phyloP scores from a whole-genome alignment of 1,140 invertebrate genomes.

The Yoshiicerus persimilis region DNA sequence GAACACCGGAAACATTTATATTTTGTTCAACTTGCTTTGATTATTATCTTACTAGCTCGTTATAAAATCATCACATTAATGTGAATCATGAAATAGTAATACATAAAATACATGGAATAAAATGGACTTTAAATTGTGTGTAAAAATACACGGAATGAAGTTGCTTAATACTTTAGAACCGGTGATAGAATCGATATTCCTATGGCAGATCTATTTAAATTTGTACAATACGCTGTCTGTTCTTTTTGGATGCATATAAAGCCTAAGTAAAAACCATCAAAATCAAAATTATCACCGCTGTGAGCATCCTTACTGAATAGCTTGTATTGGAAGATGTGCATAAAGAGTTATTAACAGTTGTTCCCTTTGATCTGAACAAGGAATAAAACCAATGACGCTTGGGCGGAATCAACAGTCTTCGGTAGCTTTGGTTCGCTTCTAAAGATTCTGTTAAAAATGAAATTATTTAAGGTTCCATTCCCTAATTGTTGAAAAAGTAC shows the following conservation, averaged over 20 bases:
- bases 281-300: background rate
- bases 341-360: background rate
- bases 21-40: too few relatives aligned
- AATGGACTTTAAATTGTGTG: too few relatives aligned
- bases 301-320: background rate
- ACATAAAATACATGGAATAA: too few relatives aligned
- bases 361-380: background rate
- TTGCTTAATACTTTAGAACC: background rate
- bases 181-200: background rate
- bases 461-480: background rate
- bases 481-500: background rate
- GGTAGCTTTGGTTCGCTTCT: conserved; percentile 29
- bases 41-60: too few relatives aligned
- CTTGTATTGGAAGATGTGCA: background rate
- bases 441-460: conserved; percentile 24
- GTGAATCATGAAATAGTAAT: background rate
- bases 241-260: background rate
- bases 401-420: conserved; percentile 26
- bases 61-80: too few relatives aligned
- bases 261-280: background rate
- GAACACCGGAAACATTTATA: too few relatives aligned
- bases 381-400: conserved; percentile 44
- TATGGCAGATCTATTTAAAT: background rate
- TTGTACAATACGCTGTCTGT: background rate
- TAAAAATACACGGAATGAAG: background rate